Evolutionary conservation across 2,888 invertebrate species (phyloP).

Genomic region (Euzophera pinguis): DNA sequence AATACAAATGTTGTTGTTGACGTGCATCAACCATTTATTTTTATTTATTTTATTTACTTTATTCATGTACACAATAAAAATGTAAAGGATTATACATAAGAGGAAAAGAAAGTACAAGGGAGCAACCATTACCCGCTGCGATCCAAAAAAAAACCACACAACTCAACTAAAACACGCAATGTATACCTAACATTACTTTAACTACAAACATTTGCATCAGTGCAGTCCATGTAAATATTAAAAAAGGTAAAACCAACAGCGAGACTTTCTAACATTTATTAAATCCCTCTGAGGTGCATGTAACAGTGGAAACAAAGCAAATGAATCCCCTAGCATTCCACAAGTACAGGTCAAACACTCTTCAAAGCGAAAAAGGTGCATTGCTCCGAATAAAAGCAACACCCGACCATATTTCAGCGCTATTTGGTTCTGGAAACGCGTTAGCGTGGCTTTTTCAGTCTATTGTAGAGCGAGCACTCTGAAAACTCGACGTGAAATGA

Average conservation of each 20-base stretch:
- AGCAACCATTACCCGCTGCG: too few species aligned
- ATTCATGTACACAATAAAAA: too few species aligned
- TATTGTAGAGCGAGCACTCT: not conserved
- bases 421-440: constrained; percentile 1
- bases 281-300: constrained; percentile 6
- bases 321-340: constrained; percentile 1
- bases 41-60: too few species aligned
- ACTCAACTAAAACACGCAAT: too few species aligned
- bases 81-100: too few species aligned
- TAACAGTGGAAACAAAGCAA: constrained; percentile 1
- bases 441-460: not conserved
- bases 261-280: not conserved
- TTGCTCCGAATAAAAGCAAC: constrained; percentile 5
- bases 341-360: constrained; percentile 10
- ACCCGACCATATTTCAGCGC: constrained; percentile 15
- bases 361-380: constrained; percentile 12
- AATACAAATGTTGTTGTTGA: too few species aligned
- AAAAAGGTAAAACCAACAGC: not conserved
- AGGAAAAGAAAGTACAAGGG: too few species aligned
- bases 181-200: too few species aligned
- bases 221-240: not conserved
- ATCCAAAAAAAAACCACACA: too few species aligned
- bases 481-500: too few species aligned
- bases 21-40: too few species aligned
- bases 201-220: too few species aligned